Evolutionary conservation across 1,140 invertebrate genomes (phyloP), one percentile per base, ranked within the genome.

Genomic region (Drosophila nasuta): DNA sequence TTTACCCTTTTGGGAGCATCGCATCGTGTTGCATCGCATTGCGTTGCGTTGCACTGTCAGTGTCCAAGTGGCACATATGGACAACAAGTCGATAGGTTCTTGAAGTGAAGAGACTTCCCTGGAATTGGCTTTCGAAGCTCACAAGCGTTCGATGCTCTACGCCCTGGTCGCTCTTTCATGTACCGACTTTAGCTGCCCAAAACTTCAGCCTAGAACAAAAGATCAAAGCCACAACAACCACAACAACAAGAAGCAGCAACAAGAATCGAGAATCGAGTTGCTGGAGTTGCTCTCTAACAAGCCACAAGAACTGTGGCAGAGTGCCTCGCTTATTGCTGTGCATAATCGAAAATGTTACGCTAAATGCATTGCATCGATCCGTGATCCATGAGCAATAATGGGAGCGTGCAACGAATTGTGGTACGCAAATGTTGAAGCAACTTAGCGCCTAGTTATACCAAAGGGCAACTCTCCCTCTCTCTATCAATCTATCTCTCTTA

Each of bases 91-190:
- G 65, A 81, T 79, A 75, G 68, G 56, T 48, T 66, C 15, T 25
- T 76, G 64, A 82, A 87, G 83, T 89, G 83, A 25, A 25, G 74
- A 71, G 80, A 81, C 85, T 88, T 88, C 85, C 85, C 80, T 83
- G 83, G 85, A 88, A 88, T 83, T 80, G 80, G 83, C 83, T 75
- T 68, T 71, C 17, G n/a, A 70, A 82, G 79, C 82, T 76, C 45
- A 54, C 15, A 38, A 38, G 10, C 13, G 13, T 0, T 13, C 13
- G 13, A 13, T 0, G 13, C 13, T 13, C 13, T 13, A 13, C 13
- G 13, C 46, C 43, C 43, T 45, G 11, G 20, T 25, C 2, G 46
- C 33, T 33, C 51, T 82, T 86, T 86, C 43, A 81, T 75, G 25
- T 62, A 6, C 58, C 66, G 58, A 63, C 79, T 38, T n/a, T 20